Evolutionary conservation across 2,113 vertebrate species (phyloP).

Genomic region (Aspidoscelis tigris): DNA sequence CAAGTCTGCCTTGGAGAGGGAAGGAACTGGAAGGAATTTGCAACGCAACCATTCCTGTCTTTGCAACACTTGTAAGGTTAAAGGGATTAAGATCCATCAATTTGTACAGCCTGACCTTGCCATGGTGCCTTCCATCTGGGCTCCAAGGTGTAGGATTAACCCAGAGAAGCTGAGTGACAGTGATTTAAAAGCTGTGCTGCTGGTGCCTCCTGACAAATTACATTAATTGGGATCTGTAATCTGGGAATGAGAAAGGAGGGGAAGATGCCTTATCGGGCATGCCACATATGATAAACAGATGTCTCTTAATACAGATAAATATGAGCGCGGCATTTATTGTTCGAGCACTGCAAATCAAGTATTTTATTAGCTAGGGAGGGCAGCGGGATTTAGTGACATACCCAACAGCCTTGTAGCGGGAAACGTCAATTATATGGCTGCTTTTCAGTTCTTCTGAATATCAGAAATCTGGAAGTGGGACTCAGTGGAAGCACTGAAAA

Average conservation of each 20-base stretch:
- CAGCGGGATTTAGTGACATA: background rate
- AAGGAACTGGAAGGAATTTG: slow-evolving; percentile 55
- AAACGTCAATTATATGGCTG: background rate
- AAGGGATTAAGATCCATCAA: slow-evolving; percentile 68
- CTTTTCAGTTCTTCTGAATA: background rate
- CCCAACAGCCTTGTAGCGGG: background rate
- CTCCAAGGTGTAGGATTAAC: slow-evolving; percentile 68
- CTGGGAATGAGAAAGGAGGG: slow-evolving; percentile 29
- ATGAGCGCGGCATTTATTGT: slow-evolving; percentile 9
- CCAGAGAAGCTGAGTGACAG: slow-evolving; percentile 46
- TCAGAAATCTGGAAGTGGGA: background rate
- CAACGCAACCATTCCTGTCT: slow-evolving; percentile 51
- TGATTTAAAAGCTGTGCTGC: slow-evolving; percentile 61
- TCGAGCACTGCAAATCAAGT: background rate
- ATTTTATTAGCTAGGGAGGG: slow-evolving; percentile 5
- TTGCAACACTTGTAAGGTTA: slow-evolving; percentile 66
- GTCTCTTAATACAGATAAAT: slow-evolving; percentile 55
- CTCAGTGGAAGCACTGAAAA: background rate
- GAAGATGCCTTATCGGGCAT: slow-evolving; percentile 54
- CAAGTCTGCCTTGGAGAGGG: slow-evolving; percentile 34
- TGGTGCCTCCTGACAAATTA: slow-evolving; percentile 53
- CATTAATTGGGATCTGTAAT: slow-evolving; percentile 66
- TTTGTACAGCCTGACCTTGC: slow-evolving; percentile 57
- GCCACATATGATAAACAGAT: slow-evolving; percentile 63
- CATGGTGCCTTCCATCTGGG: slow-evolving; percentile 45